Evolutionary conservation across 1,140 invertebrate species (phyloP).

Genomic region (Zaprionus taronus): DNA sequence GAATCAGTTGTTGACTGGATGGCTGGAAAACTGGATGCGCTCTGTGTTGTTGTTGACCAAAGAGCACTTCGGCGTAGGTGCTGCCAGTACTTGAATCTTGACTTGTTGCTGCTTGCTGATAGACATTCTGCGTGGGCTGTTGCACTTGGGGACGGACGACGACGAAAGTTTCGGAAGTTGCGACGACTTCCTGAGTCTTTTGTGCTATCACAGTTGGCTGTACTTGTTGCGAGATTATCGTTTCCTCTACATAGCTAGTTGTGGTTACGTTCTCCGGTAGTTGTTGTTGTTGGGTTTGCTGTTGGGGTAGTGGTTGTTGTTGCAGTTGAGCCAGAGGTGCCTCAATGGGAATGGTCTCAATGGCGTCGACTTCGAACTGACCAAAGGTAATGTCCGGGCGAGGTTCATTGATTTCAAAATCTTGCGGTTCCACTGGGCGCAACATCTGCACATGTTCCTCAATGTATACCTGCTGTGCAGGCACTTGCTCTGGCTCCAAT

Average conservation of each 20-base stretch:
- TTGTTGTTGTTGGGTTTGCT: constrained; percentile 22
- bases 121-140: constrained; percentile 30
- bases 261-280: constrained; percentile 28
- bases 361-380: constrained; percentile 80
- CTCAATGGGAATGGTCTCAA: constrained; percentile 70
- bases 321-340: constrained; percentile 1
- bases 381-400: constrained; percentile 80
- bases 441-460: constrained; percentile 66
- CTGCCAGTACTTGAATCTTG: constrained; percentile 69
- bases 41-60: constrained; percentile 74
- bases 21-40: constrained; percentile 85
- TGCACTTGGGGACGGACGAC: constrained; percentile 56
- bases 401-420: constrained; percentile 72
- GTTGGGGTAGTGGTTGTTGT: constrained; percentile 4
- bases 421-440: constrained; percentile 67
- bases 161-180: constrained; percentile 32
- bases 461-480: constrained; percentile 51
- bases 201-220: constrained; percentile 70
- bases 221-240: constrained; percentile 41
- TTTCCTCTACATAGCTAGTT: constrained; percentile 56
- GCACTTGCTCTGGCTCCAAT: constrained; percentile 10
- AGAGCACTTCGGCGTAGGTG: constrained; percentile 81
- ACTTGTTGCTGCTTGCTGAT: constrained; percentile 31
- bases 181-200: constrained; percentile 34
- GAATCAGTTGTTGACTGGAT: constrained; percentile 85